Percentiles rank a stretch among this genome's conserved stretches.
phyloP scores from a whole-genome alignment of 2,113 vertebrate genomes.

The Dicerorhinus sumatrensis region DNA sequence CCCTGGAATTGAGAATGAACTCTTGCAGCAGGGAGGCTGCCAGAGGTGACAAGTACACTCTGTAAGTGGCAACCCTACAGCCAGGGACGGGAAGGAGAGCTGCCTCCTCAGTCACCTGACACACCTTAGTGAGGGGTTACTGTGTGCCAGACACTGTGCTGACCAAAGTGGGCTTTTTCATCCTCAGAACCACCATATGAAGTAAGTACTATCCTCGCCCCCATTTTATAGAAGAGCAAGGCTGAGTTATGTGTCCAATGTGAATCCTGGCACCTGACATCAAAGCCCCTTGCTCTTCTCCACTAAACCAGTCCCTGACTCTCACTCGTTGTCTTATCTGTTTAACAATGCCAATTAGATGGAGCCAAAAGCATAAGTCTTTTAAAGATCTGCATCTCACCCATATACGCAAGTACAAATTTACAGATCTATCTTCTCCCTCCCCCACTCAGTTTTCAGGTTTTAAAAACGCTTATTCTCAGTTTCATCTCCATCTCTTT shows the following conservation, averaged over 20 bases:
- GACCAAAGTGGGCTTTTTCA: neutral
- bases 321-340: neutral
- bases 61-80: neutral
- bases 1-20: neutral
- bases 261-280: neutral
- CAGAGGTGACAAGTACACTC: neutral
- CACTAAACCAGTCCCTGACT: neutral
- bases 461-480: neutral
- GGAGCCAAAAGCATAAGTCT: neutral
- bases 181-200: neutral
- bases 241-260: neutral
- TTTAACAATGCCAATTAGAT: neutral
- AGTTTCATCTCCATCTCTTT: constrained; percentile 18
- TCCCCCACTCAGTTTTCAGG: neutral
- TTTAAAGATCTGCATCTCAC: neutral
- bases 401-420: neutral
- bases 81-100: neutral
- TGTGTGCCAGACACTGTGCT: neutral
- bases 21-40: neutral
- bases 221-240: neutral
- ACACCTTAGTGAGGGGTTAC: too few species aligned
- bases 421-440: neutral
- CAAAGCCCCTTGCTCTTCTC: neutral
- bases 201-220: neutral
- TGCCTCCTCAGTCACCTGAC: neutral